Conservation (phyloP, 1,140 invertebrate genomes). For the Semibalanus balanoides region DNA sequence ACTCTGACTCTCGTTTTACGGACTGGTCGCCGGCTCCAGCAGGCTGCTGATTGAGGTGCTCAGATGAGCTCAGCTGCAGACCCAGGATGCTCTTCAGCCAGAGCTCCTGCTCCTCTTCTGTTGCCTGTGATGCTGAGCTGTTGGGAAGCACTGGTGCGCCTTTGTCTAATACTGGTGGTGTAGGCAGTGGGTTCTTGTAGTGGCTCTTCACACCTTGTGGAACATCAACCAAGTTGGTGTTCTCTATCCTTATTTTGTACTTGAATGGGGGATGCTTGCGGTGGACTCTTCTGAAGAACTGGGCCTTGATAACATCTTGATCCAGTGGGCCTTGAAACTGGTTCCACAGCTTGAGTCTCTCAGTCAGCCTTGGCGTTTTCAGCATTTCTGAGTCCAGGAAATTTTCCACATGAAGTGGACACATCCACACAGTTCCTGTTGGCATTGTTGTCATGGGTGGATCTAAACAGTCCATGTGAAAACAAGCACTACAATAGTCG, state of each 20-base stretch:
- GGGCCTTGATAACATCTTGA: conserved; percentile 66
- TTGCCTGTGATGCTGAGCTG: neutral
- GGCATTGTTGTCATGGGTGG: conserved; percentile 77
- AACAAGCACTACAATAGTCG: conserved; percentile 81
- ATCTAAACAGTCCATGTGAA: conserved; percentile 84
- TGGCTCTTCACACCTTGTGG: neutral
- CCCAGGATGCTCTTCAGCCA: neutral
- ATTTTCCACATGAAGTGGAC: conserved; percentile 86
- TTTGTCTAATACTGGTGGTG: neutral
- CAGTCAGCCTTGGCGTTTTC: conserved; percentile 59
- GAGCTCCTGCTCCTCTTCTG: conserved; percentile 3
- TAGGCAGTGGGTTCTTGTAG: conserved; percentile 6
- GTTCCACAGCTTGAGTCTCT: conserved; percentile 72
- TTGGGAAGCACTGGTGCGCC: neutral
- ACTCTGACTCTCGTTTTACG: neutral
- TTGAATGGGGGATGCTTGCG: conserved; percentile 56
- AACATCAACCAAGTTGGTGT: neutral
- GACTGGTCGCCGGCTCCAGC: neutral
- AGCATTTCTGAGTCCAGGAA: conserved; percentile 65
- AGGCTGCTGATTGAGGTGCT: neutral
- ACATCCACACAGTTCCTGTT: conserved; percentile 77
- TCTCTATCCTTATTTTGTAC: conserved; percentile 29
- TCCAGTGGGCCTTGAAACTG: conserved; percentile 58
- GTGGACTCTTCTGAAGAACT: conserved; percentile 66
- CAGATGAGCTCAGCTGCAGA: neutral